Conservation (phyloP, 2,797 vertebrate genomes). For the Mus spretus region DNA sequence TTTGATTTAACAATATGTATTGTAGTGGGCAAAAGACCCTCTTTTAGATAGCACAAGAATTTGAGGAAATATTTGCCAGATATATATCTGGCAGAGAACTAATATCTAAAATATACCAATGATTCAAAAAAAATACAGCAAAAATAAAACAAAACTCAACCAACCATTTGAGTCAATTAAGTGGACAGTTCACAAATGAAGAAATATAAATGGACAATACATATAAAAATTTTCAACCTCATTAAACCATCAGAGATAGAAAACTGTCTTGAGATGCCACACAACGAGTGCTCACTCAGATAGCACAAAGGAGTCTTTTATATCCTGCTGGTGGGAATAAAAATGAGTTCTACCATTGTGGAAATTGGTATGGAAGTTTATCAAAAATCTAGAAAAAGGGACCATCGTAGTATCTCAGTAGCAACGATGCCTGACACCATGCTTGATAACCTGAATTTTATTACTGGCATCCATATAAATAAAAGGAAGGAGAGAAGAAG, state of each 20-base stretch:
- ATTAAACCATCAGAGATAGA: background rate
- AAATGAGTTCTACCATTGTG: background rate
- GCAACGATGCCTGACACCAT: too few species aligned
- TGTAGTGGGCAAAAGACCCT: background rate
- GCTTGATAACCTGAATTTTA: background rate
- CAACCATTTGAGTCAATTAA: background rate
- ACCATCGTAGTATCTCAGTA: background rate
- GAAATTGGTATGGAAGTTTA: background rate
- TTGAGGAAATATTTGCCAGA: background rate
- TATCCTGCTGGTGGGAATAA: background rate
- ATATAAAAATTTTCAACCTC: background rate
- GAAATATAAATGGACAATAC: background rate
- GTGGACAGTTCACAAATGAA: background rate
- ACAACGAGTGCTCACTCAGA: background rate
- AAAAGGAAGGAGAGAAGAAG: background rate
- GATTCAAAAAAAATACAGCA: background rate
- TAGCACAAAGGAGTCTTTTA: background rate
- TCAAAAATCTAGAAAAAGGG: background rate
- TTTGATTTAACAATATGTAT: background rate
- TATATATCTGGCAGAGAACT: background rate
- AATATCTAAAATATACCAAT: background rate
- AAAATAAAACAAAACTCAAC: background rate
- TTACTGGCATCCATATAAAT: background rate
- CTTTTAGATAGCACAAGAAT: background rate
- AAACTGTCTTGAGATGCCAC: background rate